A percentile compares a stretch with the other conserved stretches of the same genome.
Conservation (phyloP, 2,797 vertebrate genomes). For the Catharus ustulatus region DNA sequence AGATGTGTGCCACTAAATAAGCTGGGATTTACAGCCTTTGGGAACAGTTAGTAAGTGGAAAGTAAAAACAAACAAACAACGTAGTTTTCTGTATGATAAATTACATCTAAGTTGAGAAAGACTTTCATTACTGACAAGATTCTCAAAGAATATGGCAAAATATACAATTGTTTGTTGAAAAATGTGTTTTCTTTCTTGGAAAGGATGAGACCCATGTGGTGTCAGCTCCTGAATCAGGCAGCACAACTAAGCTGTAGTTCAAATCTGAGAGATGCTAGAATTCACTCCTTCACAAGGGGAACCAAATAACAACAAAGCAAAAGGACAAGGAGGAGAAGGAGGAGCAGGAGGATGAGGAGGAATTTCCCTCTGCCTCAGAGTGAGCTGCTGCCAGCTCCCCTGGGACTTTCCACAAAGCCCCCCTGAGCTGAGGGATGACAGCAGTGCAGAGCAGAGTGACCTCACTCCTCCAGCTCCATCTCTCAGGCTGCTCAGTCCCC, state of each 20-base stretch:
- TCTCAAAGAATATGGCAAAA: not conserved
- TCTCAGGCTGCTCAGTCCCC: accelerated
- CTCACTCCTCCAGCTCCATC: not conserved
- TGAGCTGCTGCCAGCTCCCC: not conserved
- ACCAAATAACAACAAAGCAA: not conserved
- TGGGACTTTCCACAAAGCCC: not conserved
- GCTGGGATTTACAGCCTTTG: not conserved
- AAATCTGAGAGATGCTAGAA: not conserved
- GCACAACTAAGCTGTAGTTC: not conserved
- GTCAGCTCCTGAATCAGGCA: not conserved
- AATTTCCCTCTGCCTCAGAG: not conserved
- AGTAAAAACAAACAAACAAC: not conserved
- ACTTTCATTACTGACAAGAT: not conserved
- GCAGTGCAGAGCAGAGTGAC: not conserved
- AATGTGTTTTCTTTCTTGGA: not conserved
- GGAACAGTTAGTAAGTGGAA: not conserved
- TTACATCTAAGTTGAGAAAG: not conserved
- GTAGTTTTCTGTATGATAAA: not conserved
- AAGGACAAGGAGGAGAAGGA: not conserved
- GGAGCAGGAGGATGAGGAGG: not conserved
- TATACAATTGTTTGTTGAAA: not conserved
- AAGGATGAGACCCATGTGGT: not conserved
- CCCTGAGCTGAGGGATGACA: not conserved
- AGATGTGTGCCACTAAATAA: not conserved
- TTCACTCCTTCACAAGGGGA: not conserved